phyloP scores from a whole-genome alignment of 2,113 vertebrate species.

The Gulo gulo region DNA sequence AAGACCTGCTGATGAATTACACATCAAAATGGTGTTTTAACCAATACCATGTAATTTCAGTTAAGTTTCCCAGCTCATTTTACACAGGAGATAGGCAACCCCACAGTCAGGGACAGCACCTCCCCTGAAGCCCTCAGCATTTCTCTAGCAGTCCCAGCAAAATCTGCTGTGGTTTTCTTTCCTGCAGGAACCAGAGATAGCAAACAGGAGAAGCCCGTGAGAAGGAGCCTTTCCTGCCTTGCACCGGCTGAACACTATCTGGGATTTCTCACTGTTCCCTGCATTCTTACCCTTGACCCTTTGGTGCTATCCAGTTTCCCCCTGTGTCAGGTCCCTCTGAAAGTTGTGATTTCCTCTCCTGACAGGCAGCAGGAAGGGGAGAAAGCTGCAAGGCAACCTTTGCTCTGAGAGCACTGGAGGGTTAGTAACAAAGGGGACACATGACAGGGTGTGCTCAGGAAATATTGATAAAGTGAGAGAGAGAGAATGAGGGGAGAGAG shows the following conservation, averaged over 20 bases:
- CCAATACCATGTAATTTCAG: neutral
- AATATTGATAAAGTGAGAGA: conserved; percentile 82
- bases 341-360: conserved; percentile 85
- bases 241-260: conserved; percentile 77
- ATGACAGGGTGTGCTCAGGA: conserved; percentile 82
- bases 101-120: too few relatives aligned
- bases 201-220: conserved; percentile 76
- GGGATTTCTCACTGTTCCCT: conserved; percentile 81
- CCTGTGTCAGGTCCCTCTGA: conserved; percentile 78
- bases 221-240: conserved; percentile 79
- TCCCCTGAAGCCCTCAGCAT: neutral
- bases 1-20: neutral
- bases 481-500: conserved; percentile 51
- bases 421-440: conserved; percentile 79
- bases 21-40: neutral
- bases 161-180: conserved; percentile 69
- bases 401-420: conserved; percentile 79
- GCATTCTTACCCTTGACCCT: conserved; percentile 85
- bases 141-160: conserved; percentile 41
- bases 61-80: neutral
- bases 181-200: conserved; percentile 66
- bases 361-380: conserved; percentile 86
- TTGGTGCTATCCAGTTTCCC: conserved; percentile 82
- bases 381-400: conserved; percentile 88
- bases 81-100: neutral